These are phyloP conservation scores for Caiman crocodilus DNA, from an alignment of 2,797 vertebrate genomes.

Conservation along the genomic window DNA sequence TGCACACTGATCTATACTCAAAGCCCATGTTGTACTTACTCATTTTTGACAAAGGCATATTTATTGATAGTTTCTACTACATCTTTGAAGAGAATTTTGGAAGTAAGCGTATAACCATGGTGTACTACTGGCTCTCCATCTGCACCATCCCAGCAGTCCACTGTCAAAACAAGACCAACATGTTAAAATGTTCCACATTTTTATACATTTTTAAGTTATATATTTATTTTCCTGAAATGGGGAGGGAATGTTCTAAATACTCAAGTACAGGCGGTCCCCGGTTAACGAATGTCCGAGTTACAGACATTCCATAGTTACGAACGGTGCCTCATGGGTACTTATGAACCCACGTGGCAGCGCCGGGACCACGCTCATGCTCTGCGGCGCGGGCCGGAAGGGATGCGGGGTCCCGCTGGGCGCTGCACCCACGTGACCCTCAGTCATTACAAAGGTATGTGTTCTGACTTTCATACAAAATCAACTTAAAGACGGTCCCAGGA, in stretches of 20 bases:
- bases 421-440: too few species aligned
- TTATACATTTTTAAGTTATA: fast-evolving
- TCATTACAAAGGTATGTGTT: too few species aligned
- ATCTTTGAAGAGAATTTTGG: constrained; percentile 95
- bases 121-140: constrained; percentile 98
- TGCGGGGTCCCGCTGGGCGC: too few species aligned
- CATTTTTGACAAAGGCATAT: constrained; percentile 94
- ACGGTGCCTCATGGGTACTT: too few species aligned
- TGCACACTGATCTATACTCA: not conserved
- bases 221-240: not conserved
- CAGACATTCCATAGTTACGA: too few species aligned
- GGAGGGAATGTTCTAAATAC: not conserved
- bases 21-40: constrained; percentile 83
- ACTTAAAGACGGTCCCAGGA: too few species aligned
- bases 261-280: too few species aligned
- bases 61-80: constrained; percentile 96
- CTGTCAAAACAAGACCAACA: constrained; percentile 75
- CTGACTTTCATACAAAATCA: too few species aligned
- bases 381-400: too few species aligned
- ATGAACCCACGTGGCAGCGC: too few species aligned
- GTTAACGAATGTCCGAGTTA: too few species aligned
- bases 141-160: constrained; percentile 98
- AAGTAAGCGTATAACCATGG: constrained; percentile 97
- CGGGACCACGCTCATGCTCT: too few species aligned
- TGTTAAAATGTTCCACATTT: fast-evolving